These are phyloP conservation scores for Platycnemis pennipes DNA, from an alignment of 2,888 invertebrate species.

Conservation along the genomic window DNA sequence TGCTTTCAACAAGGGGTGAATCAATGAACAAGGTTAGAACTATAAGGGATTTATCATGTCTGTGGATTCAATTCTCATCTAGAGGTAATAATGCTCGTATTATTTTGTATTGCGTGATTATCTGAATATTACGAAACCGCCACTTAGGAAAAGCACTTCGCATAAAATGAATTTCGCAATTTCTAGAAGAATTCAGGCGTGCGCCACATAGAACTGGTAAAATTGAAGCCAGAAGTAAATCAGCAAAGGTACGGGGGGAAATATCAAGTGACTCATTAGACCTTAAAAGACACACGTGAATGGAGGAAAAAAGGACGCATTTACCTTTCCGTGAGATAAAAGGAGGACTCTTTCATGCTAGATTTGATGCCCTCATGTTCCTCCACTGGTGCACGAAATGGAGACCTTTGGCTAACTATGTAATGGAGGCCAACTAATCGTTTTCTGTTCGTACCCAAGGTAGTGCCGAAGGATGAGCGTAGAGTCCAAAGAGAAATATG, in stretches of 20 bases:
- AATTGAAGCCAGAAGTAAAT: background rate
- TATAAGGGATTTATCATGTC: too few relatives aligned
- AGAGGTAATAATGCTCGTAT: too few relatives aligned
- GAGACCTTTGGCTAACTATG: background rate
- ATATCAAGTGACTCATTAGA: background rate
- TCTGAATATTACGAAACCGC: too few relatives aligned
- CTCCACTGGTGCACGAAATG: background rate
- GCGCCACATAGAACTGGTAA: background rate
- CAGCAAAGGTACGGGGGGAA: background rate
- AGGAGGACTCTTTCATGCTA: background rate
- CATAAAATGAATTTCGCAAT: too few relatives aligned
- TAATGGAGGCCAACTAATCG: background rate
- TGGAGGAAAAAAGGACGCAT: background rate
- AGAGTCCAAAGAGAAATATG: too few relatives aligned
- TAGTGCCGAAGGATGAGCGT: background rate
- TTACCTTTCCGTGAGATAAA: background rate
- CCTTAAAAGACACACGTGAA: too few relatives aligned
- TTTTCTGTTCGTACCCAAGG: too few relatives aligned
- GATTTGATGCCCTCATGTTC: background rate
- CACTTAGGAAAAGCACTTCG: too few relatives aligned
- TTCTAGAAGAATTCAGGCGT: background rate
- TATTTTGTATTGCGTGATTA: too few relatives aligned
- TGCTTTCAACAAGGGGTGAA: too few relatives aligned
- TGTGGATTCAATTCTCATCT: too few relatives aligned
- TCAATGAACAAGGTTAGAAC: too few relatives aligned